A percentile compares a stretch with the other conserved stretches of the same genome.
Evolutionary conservation across 2,888 invertebrate species (phyloP).

Genomic region (Anoplius nigerrimus): DNA sequence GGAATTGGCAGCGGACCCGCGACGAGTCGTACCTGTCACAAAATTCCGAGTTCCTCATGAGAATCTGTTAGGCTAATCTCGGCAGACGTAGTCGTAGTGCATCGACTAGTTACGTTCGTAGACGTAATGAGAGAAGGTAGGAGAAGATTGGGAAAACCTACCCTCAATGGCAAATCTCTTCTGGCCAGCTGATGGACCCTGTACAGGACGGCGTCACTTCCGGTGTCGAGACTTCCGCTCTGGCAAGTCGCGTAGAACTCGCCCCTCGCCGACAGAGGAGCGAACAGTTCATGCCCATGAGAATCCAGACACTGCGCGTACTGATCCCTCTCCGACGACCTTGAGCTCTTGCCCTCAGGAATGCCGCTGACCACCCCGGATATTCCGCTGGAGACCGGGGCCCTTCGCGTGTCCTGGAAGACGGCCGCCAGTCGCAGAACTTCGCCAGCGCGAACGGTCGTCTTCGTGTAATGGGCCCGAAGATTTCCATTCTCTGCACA

Average conservation of each 20-base stretch:
- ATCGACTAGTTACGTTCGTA: too few relatives aligned
- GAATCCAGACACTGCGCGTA: constrained; percentile 77
- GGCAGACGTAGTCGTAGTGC: too few relatives aligned
- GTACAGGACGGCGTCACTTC: constrained; percentile 75
- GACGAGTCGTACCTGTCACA: constrained; percentile 74
- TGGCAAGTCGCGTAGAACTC: constrained; percentile 77
- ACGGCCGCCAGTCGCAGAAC: constrained; percentile 77
- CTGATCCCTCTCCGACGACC: constrained; percentile 73
- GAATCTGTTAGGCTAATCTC: too few relatives aligned
- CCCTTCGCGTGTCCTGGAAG: constrained; percentile 75
- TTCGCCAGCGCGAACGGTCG: constrained; percentile 75
- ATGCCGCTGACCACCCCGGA: constrained; percentile 65
- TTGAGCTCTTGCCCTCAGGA: constrained; percentile 70
- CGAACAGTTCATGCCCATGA: constrained; percentile 74
- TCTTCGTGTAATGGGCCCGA: constrained; percentile 75
- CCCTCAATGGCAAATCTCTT: constrained; percentile 75
- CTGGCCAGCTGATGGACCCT: constrained; percentile 75
- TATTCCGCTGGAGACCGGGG: constrained; percentile 65
- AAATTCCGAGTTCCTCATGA: too few relatives aligned
- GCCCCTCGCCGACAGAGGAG: constrained; percentile 76
- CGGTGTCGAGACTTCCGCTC: constrained; percentile 74
- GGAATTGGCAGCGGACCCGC: constrained; percentile 72
- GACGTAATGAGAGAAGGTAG: not conserved
- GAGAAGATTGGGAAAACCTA: constrained; percentile 33
- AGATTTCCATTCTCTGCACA: constrained; percentile 68